A percentile compares a stretch with the other conserved stretches of the same genome.
These are phyloP conservation scores for Idaea dimidiata DNA, from an alignment of 2,888 invertebrate genomes.

Conservation along the genomic window DNA sequence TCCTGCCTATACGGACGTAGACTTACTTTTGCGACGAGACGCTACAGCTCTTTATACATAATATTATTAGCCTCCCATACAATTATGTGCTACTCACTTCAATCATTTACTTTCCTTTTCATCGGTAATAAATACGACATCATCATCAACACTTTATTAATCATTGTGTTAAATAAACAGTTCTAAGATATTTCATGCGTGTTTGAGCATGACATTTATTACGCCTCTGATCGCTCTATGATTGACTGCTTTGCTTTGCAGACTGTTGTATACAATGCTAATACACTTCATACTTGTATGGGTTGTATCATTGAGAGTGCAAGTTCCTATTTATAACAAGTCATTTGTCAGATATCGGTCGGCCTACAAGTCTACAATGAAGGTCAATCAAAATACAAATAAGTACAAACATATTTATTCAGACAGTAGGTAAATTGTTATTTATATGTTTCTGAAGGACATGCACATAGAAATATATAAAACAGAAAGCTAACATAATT, in stretches of 20 bases:
- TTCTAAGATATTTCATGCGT: neutral
- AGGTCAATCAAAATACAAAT: no score
- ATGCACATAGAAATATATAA: no score
- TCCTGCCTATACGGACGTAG: no score
- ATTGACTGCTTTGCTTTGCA: neutral
- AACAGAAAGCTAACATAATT: no score
- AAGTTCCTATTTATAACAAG: neutral
- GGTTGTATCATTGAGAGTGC: neutral
- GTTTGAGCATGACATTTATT: neutral
- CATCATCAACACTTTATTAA: neutral
- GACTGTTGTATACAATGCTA: neutral
- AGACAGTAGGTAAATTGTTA: no score
- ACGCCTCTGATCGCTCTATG: neutral
- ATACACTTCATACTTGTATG: neutral
- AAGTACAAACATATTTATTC: no score
- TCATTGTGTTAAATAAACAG: neutral
- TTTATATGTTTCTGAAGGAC: no score
- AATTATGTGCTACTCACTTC: neutral
- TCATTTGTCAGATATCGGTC: neutral
- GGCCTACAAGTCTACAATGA: no score
- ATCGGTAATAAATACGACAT: neutral
- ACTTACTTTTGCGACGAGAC: no score
- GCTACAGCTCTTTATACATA: no score
- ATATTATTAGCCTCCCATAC: neutral
- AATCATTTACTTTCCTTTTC: neutral